Evolutionary conservation across 2,113 vertebrate species (phyloP).

Genomic region (Corythaixoides concolor): DNA sequence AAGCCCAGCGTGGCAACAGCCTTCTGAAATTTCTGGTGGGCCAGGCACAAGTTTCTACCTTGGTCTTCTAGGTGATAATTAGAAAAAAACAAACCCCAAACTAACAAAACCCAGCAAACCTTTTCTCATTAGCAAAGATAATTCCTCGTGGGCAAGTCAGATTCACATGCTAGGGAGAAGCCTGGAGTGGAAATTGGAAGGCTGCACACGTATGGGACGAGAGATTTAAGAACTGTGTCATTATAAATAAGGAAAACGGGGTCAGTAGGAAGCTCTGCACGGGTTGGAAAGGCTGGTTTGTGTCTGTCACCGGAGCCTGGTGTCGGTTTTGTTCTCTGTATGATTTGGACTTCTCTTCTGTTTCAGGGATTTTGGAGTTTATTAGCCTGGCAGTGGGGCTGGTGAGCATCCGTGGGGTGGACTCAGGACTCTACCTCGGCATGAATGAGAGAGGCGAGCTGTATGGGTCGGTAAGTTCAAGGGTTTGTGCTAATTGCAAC

Average conservation of each 20-base stretch:
- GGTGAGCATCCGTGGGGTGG: conserved; percentile 98
- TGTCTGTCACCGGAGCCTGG: background rate
- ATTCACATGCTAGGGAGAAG: background rate
- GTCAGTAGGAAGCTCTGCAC: background rate
- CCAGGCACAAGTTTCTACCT: background rate
- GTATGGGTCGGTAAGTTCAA: conserved; percentile 95
- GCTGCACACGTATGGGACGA: background rate
- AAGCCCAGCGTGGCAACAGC: background rate
- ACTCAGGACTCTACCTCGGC: conserved; percentile 95
- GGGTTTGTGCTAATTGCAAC: background rate
- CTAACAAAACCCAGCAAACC: background rate
- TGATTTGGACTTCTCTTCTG: conserved; percentile 16
- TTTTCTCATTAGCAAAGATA: background rate
- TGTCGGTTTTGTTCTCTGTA: background rate
- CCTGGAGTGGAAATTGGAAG: background rate
- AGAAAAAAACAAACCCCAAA: background rate
- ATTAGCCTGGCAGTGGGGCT: conserved; percentile 98
- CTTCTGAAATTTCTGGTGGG: background rate
- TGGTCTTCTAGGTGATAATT: background rate
- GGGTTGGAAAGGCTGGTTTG: background rate
- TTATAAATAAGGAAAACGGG: background rate
- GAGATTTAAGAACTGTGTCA: background rate
- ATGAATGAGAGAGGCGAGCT: conserved; percentile 99
- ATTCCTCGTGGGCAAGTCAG: background rate
- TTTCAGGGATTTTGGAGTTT: conserved; percentile 96